Evolutionary conservation across 2,797 vertebrate species (phyloP).

Genomic region (Acanthopagrus latus): DNA sequence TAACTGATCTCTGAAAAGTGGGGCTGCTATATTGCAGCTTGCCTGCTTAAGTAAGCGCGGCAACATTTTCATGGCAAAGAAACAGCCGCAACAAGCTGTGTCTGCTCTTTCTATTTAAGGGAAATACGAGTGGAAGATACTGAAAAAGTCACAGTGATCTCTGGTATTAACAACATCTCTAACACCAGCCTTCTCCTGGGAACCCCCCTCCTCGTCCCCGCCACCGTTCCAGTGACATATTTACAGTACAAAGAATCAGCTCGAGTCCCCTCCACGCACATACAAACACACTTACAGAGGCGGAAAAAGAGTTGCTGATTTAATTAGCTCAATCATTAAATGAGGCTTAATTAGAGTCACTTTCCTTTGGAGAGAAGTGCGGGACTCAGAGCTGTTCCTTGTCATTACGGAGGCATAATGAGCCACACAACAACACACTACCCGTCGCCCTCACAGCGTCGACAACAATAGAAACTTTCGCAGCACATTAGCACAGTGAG

Average conservation of each 20-base stretch:
- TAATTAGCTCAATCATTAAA: slow-evolving; percentile 86
- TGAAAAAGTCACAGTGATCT: slow-evolving; percentile 29
- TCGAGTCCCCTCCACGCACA: slow-evolving; percentile 69
- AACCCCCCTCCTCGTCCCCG: slow-evolving; percentile 17
- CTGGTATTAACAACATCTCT: slow-evolving; percentile 36
- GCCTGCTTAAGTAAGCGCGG: slow-evolving; percentile 24
- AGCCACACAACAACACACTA: slow-evolving; percentile 69
- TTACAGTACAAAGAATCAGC: slow-evolving; percentile 79
- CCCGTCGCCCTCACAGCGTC: slow-evolving; percentile 49
- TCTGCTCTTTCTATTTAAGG: slow-evolving; percentile 52
- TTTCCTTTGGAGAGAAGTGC: slow-evolving; percentile 79
- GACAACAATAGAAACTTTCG: slow-evolving; percentile 72
- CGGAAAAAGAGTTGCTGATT: slow-evolving; percentile 78
- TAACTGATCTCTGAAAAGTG: background rate
- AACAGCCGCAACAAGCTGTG: slow-evolving; percentile 23
- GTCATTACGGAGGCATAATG: slow-evolving; percentile 83
- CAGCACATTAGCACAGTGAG: slow-evolving; percentile 25
- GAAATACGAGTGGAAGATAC: slow-evolving; percentile 38
- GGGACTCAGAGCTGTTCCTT: slow-evolving; percentile 79
- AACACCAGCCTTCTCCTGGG: slow-evolving; percentile 45
- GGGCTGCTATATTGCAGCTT: slow-evolving; percentile 1
- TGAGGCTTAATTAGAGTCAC: slow-evolving; percentile 85
- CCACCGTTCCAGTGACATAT: slow-evolving; percentile 72
- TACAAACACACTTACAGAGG: slow-evolving; percentile 68
- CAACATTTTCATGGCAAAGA: slow-evolving; percentile 23